phyloP scores from a whole-genome alignment of 1,140 invertebrate species.

The Drosophila tropicalis region DNA sequence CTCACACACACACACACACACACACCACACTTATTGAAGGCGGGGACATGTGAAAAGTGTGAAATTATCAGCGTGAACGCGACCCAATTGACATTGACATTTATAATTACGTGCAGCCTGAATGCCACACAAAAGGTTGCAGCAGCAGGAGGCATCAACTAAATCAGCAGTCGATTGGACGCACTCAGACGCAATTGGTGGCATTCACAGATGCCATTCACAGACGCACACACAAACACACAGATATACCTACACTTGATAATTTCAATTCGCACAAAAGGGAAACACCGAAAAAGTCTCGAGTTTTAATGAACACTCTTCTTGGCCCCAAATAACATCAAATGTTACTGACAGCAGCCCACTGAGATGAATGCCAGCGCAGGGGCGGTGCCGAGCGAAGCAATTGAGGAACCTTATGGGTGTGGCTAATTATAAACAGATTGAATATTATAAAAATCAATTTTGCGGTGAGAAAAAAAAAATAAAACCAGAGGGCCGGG shows the following conservation, averaged over 20 bases:
- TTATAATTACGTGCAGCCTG: constrained; percentile 49
- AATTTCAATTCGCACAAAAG: constrained; percentile 24
- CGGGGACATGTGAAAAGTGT: constrained; percentile 47
- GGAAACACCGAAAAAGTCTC: constrained; percentile 26
- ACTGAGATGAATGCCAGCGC: not conserved
- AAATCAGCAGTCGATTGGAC: constrained; percentile 31
- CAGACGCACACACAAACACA: constrained; percentile 5
- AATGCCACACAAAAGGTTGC: constrained; percentile 33
- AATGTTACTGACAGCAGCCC: constrained; percentile 60
- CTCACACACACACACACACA: constrained; percentile 20
- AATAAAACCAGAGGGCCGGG: too few species aligned
- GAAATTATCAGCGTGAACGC: constrained; percentile 37
- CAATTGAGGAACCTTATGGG: constrained; percentile 26
- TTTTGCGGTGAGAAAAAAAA: constrained; percentile 24
- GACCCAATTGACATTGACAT: constrained; percentile 48
- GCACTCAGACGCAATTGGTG: constrained; percentile 60
- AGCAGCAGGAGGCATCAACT: constrained; percentile 4
- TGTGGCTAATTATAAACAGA: constrained; percentile 65
- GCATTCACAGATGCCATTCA: constrained; percentile 37
- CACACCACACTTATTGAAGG: constrained; percentile 1
- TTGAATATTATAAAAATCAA: constrained; percentile 72
- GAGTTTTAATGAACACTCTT: constrained; percentile 40
- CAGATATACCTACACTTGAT: constrained; percentile 22
- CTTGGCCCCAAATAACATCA: constrained; percentile 12
- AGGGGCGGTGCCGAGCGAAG: not conserved